Percentiles rank a stretch among this genome's conserved stretches.
These are phyloP conservation scores for Neocloeon triangulifer DNA, from an alignment of 1,140 invertebrate species.

Conservation along the genomic window DNA sequence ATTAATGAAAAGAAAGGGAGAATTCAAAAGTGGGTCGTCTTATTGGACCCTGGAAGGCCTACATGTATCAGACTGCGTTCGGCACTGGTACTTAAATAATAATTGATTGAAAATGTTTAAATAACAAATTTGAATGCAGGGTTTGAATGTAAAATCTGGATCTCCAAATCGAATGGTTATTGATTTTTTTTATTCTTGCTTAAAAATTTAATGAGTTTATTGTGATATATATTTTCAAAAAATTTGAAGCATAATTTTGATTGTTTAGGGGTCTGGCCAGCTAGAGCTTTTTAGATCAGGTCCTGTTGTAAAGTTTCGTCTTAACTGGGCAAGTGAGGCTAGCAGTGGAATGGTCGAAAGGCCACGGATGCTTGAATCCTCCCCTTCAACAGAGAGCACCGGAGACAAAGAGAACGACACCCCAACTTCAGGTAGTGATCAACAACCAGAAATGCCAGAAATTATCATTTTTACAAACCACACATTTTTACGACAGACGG, in stretches of 20 bases:
- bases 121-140: not conserved
- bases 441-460: not conserved
- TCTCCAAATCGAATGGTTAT: not conserved
- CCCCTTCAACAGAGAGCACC: not conserved
- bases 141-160: not conserved
- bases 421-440: not conserved
- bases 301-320: constrained; percentile 60
- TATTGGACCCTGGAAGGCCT: not conserved
- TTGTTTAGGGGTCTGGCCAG: constrained; percentile 23
- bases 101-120: not conserved
- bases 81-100: not conserved
- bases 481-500: not conserved
- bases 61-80: not conserved
- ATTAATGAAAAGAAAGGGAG: not conserved
- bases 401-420: constrained; percentile 2
- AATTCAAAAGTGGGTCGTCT: not conserved
- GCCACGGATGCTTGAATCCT: constrained; percentile 22
- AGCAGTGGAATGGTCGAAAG: constrained; percentile 43
- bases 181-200: not conserved
- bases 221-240: not conserved
- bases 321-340: constrained; percentile 57
- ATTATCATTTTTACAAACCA: not conserved
- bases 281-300: constrained; percentile 49
- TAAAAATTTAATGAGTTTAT: not conserved
- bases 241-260: constrained; percentile 2